These are phyloP conservation scores for Xenentodon cancila DNA, from an alignment of 2,797 vertebrate species.

Conservation along the genomic window DNA sequence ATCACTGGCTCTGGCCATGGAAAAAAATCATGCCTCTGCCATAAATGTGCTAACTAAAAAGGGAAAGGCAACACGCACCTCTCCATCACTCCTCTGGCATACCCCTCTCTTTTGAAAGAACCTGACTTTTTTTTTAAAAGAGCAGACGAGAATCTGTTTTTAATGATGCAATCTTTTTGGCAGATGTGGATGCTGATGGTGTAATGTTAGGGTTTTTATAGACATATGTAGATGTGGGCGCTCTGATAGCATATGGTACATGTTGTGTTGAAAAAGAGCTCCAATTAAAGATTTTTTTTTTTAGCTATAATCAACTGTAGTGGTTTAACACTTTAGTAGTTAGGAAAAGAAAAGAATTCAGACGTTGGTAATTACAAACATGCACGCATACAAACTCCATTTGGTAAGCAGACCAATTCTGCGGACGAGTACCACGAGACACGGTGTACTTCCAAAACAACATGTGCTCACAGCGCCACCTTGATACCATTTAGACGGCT, in stretches of 20 bases:
- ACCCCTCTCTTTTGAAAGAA: conserved; percentile 32
- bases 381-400: conserved; percentile 24
- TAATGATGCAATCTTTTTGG: conserved; percentile 31
- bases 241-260: conserved; percentile 51
- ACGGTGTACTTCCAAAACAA: conserved; percentile 2
- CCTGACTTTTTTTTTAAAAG: conserved; percentile 3
- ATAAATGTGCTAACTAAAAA: conserved; percentile 37
- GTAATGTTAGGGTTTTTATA: conserved; percentile 38
- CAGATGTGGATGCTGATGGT: conserved; percentile 44
- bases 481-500: not conserved
- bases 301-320: conserved; percentile 44
- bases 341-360: conserved; percentile 26
- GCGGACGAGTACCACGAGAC: conserved; percentile 16
- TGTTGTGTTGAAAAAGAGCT: conserved; percentile 5
- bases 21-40: conserved; percentile 33
- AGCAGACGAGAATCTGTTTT: conserved; percentile 16
- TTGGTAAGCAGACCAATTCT: conserved; percentile 38
- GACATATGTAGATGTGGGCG: conserved; percentile 51
- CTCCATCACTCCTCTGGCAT: conserved; percentile 33
- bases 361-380: conserved; percentile 27
- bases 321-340: conserved; percentile 24
- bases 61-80: conserved; percentile 14
- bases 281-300: conserved; percentile 28
- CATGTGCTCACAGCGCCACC: not conserved
- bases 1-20: conserved; percentile 33